Percentiles rank a stretch among this genome's conserved stretches.
Conservation (phyloP, 2,797 vertebrate species). For the Lemur catta region DNA sequence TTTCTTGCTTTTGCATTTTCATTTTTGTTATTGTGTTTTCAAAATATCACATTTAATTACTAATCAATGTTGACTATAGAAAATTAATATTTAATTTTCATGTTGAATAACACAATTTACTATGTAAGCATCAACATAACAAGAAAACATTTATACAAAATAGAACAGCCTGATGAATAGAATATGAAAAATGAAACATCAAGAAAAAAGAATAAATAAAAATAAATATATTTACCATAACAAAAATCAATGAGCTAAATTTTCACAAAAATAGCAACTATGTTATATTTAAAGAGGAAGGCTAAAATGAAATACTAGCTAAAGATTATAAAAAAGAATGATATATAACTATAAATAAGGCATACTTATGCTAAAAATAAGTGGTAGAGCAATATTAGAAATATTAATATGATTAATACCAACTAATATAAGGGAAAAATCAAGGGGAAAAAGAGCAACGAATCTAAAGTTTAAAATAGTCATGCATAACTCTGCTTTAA, state of each 20-base stretch:
- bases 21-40: not conserved
- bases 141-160: not conserved
- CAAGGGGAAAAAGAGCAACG: not conserved
- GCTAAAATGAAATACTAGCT: not conserved
- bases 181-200: not conserved
- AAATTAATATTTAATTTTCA: conserved; percentile 16
- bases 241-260: not conserved
- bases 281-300: not conserved
- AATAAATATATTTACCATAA: not conserved
- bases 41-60: not conserved
- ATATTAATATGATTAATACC: not conserved
- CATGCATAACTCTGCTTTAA: not conserved
- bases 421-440: not conserved
- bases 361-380: not conserved
- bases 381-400: not conserved
- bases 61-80: not conserved
- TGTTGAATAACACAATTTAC: not conserved
- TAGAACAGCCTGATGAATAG: not conserved
- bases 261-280: not conserved
- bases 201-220: not conserved
- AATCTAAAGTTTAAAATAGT: not conserved
- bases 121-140: not conserved
- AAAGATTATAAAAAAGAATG: not conserved
- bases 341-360: not conserved
- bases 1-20: not conserved